A percentile compares a stretch with the other conserved stretches of the same genome.
Conservation (phyloP, 2,797 vertebrate species). For the Mus caroli region DNA sequence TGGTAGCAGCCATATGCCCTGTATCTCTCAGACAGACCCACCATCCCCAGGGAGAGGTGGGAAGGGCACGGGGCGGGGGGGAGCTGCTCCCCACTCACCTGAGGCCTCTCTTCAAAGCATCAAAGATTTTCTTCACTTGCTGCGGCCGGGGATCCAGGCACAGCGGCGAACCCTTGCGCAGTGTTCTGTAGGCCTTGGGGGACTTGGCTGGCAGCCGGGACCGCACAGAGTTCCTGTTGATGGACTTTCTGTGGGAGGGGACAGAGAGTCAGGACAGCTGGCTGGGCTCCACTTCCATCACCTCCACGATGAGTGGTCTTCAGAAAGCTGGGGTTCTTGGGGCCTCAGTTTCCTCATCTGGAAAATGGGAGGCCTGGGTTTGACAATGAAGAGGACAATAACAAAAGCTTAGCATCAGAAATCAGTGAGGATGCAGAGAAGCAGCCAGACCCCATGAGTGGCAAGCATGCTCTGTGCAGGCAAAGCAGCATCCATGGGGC, state of each 20-base stretch:
- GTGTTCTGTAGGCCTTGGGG: slow-evolving; percentile 90
- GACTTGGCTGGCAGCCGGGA: slow-evolving; percentile 89
- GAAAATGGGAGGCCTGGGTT: not conserved
- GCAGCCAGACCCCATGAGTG: not conserved
- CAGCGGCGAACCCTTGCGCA: slow-evolving; percentile 85
- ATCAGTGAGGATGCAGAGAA: not conserved
- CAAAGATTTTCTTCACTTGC: slow-evolving; percentile 95
- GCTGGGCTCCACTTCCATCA: not conserved
- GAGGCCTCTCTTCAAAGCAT: slow-evolving; percentile 95
- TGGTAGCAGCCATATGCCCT: not conserved
- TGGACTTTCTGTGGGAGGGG: slow-evolving; percentile 88
- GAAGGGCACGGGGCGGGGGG: rapidly evolving
- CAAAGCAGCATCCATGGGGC: not conserved
- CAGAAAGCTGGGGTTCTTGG: not conserved
- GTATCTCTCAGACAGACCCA: not conserved
- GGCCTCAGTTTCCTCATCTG: slow-evolving; percentile 34
- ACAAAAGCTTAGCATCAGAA: not conserved
- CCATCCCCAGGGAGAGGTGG: not conserved
- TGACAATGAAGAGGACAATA: not conserved
- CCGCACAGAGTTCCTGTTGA: slow-evolving; percentile 91
- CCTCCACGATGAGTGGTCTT: not conserved
- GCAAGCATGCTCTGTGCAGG: not conserved
- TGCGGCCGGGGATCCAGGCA: slow-evolving; percentile 91
- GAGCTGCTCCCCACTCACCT: slow-evolving; percentile 88
- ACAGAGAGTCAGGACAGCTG: not conserved